Percentiles rank a stretch among this genome's conserved stretches.
Conservation (phyloP, 35 echinoderm and acorn worm genomes). For the Hemicentrotus pulcherrimus region DNA sequence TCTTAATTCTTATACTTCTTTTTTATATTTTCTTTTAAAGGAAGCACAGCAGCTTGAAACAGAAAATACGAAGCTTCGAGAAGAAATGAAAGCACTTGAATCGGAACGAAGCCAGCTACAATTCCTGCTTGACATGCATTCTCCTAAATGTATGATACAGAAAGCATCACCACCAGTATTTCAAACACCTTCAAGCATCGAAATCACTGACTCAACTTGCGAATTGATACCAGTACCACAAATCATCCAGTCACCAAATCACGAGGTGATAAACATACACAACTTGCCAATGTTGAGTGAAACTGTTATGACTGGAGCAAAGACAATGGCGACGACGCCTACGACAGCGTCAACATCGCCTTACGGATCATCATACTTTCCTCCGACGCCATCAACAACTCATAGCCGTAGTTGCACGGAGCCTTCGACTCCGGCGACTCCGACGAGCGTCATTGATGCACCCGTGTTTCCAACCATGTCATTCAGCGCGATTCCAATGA, state of each 20-base stretch:
- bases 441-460: conserved; percentile 21
- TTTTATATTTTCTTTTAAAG: conserved; percentile 21
- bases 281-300: background rate
- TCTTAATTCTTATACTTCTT: background rate
- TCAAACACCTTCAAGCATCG: background rate
- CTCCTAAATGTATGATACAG: conserved; percentile 36
- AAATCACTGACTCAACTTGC: background rate
- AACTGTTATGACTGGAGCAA: background rate
- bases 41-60: conserved; percentile 53
- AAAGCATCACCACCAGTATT: background rate
- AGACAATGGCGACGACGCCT: background rate
- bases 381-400: conserved; percentile 33
- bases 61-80: conserved; percentile 31
- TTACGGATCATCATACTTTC: conserved; percentile 1
- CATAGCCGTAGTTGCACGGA: conserved; percentile 29
- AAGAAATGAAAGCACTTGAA: conserved; percentile 49
- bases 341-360: background rate
- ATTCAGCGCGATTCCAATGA: background rate
- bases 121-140: conserved; percentile 51
- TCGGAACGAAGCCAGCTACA: conserved; percentile 35
- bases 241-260: background rate
- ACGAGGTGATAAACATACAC: background rate
- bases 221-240: background rate
- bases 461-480: conserved; percentile 4
- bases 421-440: conserved; percentile 25